Percentiles rank a stretch among this genome's conserved stretches.
These are phyloP conservation scores for Chloroceryle amazona DNA, from an alignment of 2,797 vertebrate genomes.

Conservation along the genomic window DNA sequence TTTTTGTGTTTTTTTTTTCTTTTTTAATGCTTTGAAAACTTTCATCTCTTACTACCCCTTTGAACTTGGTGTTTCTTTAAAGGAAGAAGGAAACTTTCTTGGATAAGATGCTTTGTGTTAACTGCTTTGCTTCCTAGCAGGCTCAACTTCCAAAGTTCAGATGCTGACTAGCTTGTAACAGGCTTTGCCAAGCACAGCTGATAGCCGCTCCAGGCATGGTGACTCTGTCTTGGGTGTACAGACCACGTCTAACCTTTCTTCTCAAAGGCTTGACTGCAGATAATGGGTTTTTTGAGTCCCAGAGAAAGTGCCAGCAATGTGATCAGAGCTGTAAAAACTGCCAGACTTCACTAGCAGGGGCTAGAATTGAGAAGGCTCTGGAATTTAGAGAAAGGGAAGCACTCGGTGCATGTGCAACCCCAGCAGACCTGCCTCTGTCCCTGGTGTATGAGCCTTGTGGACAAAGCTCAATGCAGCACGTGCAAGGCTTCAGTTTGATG, in stretches of 20 bases:
- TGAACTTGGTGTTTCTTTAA: background rate
- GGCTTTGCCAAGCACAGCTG: background rate
- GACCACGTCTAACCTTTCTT: background rate
- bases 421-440: background rate
- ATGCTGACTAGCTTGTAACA: background rate
- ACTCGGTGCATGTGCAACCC: background rate
- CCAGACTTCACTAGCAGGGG: background rate
- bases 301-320: background rate
- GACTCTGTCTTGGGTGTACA: background rate
- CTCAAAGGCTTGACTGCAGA: background rate
- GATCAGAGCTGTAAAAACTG: background rate
- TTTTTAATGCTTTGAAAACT: background rate
- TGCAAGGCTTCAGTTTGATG: background rate
- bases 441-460: rapidly evolving
- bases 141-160: background rate
- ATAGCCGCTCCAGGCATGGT: background rate
- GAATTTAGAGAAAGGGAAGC: background rate
- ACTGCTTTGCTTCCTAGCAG: background rate
- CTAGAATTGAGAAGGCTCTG: background rate
- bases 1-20: background rate
- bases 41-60: background rate
- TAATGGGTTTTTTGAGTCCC: background rate
- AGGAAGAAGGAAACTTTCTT: background rate
- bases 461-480: background rate
- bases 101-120: background rate